These are phyloP conservation scores for Nemapogon koenigi DNA, from an alignment of 2,888 invertebrate genomes.

Conservation along the genomic window DNA sequence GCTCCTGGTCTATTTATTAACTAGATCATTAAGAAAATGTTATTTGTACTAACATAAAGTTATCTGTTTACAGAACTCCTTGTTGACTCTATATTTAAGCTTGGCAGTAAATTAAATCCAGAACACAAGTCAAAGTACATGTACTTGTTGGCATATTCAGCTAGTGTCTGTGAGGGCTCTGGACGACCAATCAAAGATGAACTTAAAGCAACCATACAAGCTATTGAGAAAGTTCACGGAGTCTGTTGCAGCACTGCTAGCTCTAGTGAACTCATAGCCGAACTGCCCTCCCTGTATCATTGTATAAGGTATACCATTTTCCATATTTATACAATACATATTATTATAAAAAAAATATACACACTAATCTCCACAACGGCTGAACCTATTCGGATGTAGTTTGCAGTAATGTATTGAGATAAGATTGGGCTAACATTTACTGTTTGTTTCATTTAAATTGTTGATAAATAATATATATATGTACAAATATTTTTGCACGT, in stretches of 20 bases:
- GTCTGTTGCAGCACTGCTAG: constrained; percentile 92
- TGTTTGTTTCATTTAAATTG: no score
- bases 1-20: no score
- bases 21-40: no score
- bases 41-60: no score
- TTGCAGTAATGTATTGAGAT: no score
- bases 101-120: constrained; percentile 92
- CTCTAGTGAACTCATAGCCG: constrained; percentile 91
- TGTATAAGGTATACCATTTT: constrained; percentile 73
- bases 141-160: constrained; percentile 91
- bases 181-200: constrained; percentile 88
- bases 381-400: no score
- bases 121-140: constrained; percentile 98
- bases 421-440: no score
- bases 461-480: no score
- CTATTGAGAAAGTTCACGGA: constrained; percentile 91
- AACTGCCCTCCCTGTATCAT: constrained; percentile 88
- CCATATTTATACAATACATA: constrained; percentile 1
- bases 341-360: background rate
- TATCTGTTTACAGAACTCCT: constrained; percentile 72
- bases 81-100: constrained; percentile 92
- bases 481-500: no score
- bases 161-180: constrained; percentile 87
- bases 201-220: constrained; percentile 86
- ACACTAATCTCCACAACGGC: no score